Conservation (phyloP, 2,888 invertebrate species). For the Ennomos erosarius region DNA sequence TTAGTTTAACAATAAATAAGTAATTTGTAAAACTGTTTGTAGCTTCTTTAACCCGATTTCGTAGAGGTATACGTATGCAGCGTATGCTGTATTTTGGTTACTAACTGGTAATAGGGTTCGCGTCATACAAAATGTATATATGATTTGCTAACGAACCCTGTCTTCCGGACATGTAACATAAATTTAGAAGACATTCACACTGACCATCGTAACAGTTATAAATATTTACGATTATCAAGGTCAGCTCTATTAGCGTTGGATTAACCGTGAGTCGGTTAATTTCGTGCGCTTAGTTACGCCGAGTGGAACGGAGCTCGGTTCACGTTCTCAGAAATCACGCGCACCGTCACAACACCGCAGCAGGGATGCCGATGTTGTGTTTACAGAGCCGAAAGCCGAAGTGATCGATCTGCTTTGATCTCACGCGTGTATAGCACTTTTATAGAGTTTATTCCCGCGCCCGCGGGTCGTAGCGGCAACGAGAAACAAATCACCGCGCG, state of each 20-base stretch:
- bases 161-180: slow-evolving; percentile 42
- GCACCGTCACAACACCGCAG: slow-evolving; percentile 28
- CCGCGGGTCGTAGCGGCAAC: slow-evolving; percentile 1
- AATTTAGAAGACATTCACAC: slow-evolving; percentile 75
- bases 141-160: slow-evolving; percentile 24
- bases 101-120: neutral
- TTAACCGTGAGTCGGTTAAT: slow-evolving; percentile 49
- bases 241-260: slow-evolving; percentile 60
- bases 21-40: too few relatives aligned
- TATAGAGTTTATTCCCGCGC: slow-evolving; percentile 20
- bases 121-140: neutral
- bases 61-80: too few relatives aligned
- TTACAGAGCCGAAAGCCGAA: slow-evolving; percentile 47
- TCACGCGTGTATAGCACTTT: slow-evolving; percentile 42
- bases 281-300: slow-evolving; percentile 46
- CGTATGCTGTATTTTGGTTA: too few relatives aligned
- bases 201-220: slow-evolving; percentile 69
- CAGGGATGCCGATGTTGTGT: slow-evolving; percentile 45
- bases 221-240: slow-evolving; percentile 74
- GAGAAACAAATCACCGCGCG: slow-evolving; percentile 16
- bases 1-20: too few relatives aligned
- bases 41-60: too few relatives aligned
- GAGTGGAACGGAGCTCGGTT: slow-evolving; percentile 37
- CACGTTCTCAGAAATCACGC: slow-evolving; percentile 47
- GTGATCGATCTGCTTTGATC: slow-evolving; percentile 55